phyloP scores from a whole-genome alignment of 2,113 vertebrate genomes.

The Oxygymnocypris stewartii region DNA sequence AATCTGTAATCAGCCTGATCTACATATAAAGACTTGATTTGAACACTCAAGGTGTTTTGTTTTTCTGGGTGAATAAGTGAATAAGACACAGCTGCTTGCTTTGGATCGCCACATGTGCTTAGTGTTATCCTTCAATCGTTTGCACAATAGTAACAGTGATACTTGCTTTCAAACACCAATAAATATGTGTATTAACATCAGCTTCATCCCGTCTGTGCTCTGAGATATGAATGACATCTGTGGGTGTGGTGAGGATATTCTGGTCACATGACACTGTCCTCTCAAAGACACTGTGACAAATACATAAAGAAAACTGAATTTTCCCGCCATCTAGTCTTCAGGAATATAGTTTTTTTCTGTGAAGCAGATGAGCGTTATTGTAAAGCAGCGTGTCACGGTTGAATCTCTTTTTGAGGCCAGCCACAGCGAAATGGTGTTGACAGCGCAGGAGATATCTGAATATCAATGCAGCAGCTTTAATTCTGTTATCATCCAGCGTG shows the following conservation, averaged over 20 bases:
- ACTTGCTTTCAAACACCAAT: not conserved
- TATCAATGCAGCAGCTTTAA: constrained; percentile 63
- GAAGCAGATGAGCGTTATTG: constrained; percentile 70
- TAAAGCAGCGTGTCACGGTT: constrained; percentile 66
- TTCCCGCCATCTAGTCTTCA: constrained; percentile 58
- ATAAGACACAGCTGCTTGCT: not conserved
- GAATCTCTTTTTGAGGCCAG: constrained; percentile 54
- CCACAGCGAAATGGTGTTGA: constrained; percentile 66
- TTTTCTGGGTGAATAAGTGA: not conserved
- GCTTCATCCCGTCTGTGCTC: not conserved
- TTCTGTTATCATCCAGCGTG: not conserved
- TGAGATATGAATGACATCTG: constrained; percentile 51
- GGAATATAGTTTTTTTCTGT: constrained; percentile 64
- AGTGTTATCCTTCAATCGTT: not conserved
- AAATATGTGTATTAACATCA: not conserved
- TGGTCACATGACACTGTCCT: constrained; percentile 27
- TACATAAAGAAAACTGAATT: constrained; percentile 46
- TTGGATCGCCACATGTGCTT: not conserved
- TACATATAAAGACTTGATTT: not conserved
- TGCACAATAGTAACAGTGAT: not conserved
- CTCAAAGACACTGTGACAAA: constrained; percentile 14
- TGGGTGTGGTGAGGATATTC: not conserved
- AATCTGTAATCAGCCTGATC: not conserved
- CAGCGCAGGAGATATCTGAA: constrained; percentile 62
- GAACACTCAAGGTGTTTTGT: not conserved